Conservation (phyloP, 1,140 invertebrate species). For the Heliothis subflexa region DNA sequence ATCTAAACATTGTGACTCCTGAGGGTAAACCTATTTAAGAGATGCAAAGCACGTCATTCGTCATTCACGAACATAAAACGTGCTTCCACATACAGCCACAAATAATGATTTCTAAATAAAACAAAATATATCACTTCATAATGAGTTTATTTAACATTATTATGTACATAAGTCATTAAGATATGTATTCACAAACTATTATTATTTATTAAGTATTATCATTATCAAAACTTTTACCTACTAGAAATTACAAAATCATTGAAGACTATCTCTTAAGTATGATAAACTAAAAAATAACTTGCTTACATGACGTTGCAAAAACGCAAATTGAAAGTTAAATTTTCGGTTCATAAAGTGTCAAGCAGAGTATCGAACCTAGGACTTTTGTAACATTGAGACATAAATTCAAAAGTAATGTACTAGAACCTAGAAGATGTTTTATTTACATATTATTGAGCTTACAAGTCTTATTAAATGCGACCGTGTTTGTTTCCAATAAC, state of each 20-base stretch:
- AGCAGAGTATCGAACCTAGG: too few relatives aligned
- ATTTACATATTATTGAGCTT: constrained; percentile 21
- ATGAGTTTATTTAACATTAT: constrained; percentile 55
- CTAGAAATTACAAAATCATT: constrained; percentile 12
- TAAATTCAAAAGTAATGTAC: background rate
- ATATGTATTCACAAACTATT: constrained; percentile 68
- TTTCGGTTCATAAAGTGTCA: too few relatives aligned
- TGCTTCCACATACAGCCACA: constrained; percentile 13
- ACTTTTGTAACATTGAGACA: background rate
- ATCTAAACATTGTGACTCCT: background rate
- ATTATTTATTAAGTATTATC: constrained; percentile 41
- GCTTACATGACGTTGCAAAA: background rate
- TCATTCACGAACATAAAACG: constrained; percentile 7
- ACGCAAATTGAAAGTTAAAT: background rate
- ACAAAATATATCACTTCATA: constrained; percentile 31
- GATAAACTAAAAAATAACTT: background rate
- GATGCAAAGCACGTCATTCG: background rate
- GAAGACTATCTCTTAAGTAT: background rate
- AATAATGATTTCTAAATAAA: background rate
- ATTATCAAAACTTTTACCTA: constrained; percentile 35
- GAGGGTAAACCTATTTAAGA: background rate
- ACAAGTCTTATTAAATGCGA: constrained; percentile 6
- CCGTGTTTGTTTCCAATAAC: background rate
- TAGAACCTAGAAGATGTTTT: background rate
- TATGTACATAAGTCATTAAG: constrained; percentile 63